phyloP scores from a whole-genome alignment of 2,888 invertebrate genomes.

The Caenorhabditis angaria region DNA sequence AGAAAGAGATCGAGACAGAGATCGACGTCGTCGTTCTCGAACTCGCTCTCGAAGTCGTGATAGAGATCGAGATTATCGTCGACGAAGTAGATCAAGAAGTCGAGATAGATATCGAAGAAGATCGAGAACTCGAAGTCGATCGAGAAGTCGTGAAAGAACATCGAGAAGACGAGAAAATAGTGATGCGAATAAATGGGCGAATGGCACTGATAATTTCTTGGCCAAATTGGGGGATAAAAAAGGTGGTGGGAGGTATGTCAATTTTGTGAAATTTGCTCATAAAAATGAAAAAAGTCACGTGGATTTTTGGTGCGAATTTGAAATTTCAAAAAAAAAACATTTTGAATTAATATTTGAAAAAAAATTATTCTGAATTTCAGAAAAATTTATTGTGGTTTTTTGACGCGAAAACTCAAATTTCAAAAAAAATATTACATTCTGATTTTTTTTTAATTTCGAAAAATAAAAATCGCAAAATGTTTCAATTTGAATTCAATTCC shows the following conservation, averaged over 20 bases:
- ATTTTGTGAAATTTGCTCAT: too few relatives aligned
- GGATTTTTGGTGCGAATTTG: too few relatives aligned
- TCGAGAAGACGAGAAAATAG: conserved; percentile 11
- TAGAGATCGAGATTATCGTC: neutral
- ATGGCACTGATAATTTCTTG: conserved; percentile 21
- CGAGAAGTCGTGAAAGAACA: conserved; percentile 18
- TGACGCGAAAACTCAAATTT: neutral
- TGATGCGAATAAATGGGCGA: conserved; percentile 6
- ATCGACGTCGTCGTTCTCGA: neutral
- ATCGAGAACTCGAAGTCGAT: conserved; percentile 8
- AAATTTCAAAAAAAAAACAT: too few relatives aligned
- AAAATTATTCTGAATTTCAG: too few relatives aligned
- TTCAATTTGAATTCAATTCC: neutral
- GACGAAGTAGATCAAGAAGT: neutral
- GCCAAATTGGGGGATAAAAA: conserved; percentile 9
- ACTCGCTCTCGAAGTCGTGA: neutral
- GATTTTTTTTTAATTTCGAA: neutral
- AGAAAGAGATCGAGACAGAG: neutral
- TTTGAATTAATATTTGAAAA: too few relatives aligned
- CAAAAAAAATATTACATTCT: too few relatives aligned
- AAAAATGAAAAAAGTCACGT: too few relatives aligned
- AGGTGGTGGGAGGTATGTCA: neutral
- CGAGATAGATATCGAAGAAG: neutral
- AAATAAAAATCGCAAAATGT: neutral
- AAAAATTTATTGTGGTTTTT: neutral